phyloP scores from a whole-genome alignment of 23 tunicate species.

The Trididemnum clinides region DNA sequence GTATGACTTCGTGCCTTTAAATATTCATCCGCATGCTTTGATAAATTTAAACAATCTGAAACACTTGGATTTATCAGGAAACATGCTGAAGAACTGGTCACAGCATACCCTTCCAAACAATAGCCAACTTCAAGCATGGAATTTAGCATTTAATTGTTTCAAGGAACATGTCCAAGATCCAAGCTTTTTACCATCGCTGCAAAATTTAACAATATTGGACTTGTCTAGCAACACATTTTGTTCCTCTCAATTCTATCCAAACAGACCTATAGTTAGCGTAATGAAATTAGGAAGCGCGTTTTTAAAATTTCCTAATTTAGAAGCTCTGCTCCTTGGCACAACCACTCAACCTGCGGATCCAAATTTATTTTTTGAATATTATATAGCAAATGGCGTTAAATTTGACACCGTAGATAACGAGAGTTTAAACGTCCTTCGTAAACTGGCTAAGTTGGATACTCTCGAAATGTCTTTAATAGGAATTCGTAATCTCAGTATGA shows the following conservation, averaged over 20 bases:
- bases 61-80: conserved; percentile 5
- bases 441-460: neutral
- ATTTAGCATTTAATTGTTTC: conserved; percentile 2
- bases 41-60: neutral
- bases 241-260: neutral
- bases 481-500: neutral
- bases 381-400: neutral
- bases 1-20: neutral
- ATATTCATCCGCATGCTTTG: neutral
- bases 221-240: conserved; percentile 6
- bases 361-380: neutral
- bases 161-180: neutral
- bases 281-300: neutral
- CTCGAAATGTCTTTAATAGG: neutral
- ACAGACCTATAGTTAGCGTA: neutral
- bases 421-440: neutral
- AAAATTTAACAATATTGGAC: neutral
- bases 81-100: neutral
- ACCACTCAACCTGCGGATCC: neutral
- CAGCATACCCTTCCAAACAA: neutral
- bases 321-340: neutral
- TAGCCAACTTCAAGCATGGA: neutral
- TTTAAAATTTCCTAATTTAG: neutral
- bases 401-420: neutral
- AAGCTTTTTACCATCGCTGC: neutral